Percentiles rank a stretch among this genome's conserved stretches.
phyloP scores from a whole-genome alignment of 2,888 invertebrate species.

The Gymnosoma rotundatum region DNA sequence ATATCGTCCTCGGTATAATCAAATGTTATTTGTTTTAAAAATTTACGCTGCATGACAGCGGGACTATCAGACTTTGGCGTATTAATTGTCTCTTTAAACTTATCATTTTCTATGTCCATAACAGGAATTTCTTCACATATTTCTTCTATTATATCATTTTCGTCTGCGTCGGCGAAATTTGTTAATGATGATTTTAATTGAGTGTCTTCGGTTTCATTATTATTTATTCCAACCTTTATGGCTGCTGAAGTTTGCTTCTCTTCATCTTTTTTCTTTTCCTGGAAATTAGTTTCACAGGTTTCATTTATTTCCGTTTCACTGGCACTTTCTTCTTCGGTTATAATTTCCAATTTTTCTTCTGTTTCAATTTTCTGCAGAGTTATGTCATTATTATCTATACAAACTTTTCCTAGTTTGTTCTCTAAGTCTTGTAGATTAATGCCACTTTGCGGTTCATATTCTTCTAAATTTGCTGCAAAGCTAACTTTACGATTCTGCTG shows the following conservation, averaged over 20 bases:
- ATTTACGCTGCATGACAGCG: conserved; percentile 58
- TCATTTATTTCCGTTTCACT: conserved; percentile 48
- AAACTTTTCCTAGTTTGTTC: conserved; percentile 38
- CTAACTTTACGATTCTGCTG: conserved; percentile 81
- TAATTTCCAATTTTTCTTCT: conserved; percentile 69
- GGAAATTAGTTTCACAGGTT: conserved; percentile 1
- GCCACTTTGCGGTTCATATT: conserved; percentile 82
- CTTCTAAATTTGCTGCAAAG: conserved; percentile 83
- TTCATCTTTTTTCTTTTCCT: conserved; percentile 38
- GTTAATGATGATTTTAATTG: background rate
- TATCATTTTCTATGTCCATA: conserved; percentile 73
- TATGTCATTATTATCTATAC: conserved; percentile 33
- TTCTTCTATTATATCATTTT: conserved; percentile 75
- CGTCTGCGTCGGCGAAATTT: conserved; percentile 7
- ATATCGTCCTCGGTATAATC: conserved; percentile 71
- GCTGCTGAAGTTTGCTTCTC: background rate
- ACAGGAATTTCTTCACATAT: conserved; percentile 80
- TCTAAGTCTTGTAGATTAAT: conserved; percentile 59
- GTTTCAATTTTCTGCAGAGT: conserved; percentile 43
- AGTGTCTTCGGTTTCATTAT: background rate
- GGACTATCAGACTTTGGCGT: conserved; percentile 42
- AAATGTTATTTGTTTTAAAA: conserved; percentile 75
- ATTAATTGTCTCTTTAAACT: background rate
- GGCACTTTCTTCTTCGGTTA: conserved; percentile 57
- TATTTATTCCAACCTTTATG: conserved; percentile 7